These are phyloP conservation scores for Drosophila quinaria DNA, from an alignment of 2,888 invertebrate genomes.

Conservation along the genomic window DNA sequence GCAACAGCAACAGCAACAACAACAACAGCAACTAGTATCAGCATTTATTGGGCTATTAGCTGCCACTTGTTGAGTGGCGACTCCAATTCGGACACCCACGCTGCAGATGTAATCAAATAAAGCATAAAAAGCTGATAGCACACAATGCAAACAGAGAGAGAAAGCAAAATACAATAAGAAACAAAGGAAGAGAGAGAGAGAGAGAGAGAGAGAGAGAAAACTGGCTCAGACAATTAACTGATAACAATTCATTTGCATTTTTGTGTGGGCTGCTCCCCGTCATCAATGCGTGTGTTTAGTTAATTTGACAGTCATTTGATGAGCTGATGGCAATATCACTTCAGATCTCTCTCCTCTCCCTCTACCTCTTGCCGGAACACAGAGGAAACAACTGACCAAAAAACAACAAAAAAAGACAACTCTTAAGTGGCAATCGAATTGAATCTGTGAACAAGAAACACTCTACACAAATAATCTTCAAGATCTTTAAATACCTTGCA, in stretches of 20 bases:
- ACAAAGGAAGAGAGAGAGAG: neutral
- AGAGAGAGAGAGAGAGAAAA: conserved; percentile 2
- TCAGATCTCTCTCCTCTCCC: conserved; percentile 13
- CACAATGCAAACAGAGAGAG: conserved; percentile 6
- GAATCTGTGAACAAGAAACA: conserved; percentile 46
- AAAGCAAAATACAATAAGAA: neutral
- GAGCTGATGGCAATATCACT: conserved; percentile 35
- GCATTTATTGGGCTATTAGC: conserved; percentile 76
- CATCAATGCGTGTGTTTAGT: conserved; percentile 57
- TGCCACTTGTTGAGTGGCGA: conserved; percentile 73
- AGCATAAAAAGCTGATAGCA: conserved; percentile 64
- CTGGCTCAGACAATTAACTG: conserved; percentile 58
- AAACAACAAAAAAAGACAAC: conserved; percentile 19
- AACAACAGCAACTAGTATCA: conserved; percentile 25
- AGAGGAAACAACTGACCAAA: conserved; percentile 19
- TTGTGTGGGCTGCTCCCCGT: conserved; percentile 49
- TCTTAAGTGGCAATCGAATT: conserved; percentile 54
- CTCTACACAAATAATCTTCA: conserved; percentile 43
- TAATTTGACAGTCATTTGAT: conserved; percentile 74
- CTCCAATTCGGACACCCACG: conserved; percentile 66
- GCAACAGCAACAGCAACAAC: conserved; percentile 13
- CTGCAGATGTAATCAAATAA: conserved; percentile 52
- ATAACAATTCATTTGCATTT: conserved; percentile 75
- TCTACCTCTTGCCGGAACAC: neutral
- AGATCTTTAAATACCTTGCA: conserved; percentile 33